Percentiles rank a stretch among this genome's conserved stretches.
These are phyloP conservation scores for Himalopsyche tibetana DNA, from an alignment of 2,888 invertebrate genomes.

Conservation along the genomic window DNA sequence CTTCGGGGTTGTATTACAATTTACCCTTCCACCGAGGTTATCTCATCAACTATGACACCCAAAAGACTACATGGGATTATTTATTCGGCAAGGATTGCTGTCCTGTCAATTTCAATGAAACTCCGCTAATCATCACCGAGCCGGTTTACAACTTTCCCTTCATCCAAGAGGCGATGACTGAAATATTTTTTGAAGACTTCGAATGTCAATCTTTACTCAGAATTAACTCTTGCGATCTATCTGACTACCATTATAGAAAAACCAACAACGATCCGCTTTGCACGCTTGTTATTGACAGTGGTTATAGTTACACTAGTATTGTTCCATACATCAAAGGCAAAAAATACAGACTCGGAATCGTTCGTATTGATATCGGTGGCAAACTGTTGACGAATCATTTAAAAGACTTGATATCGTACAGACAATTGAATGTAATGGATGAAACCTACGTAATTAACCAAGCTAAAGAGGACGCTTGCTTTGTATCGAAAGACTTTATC, in stretches of 20 bases:
- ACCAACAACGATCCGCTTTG: conserved; percentile 78
- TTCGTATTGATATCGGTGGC: conserved; percentile 95
- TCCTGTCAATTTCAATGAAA: conserved; percentile 86
- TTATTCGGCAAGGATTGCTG: conserved; percentile 92
- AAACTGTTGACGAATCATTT: conserved; percentile 98
- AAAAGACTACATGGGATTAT: conserved; percentile 97
- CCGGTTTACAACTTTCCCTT: conserved; percentile 95
- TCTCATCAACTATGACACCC: conserved; percentile 96
- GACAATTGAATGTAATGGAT: conserved; percentile 98
- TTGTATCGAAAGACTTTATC: conserved; percentile 90
- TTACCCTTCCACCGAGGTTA: conserved; percentile 97
- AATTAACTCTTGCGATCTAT: conserved; percentile 88
- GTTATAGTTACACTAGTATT: conserved; percentile 97
- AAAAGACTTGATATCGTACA: conserved; percentile 97
- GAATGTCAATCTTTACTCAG: conserved; percentile 90
- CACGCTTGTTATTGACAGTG: conserved; percentile 92
- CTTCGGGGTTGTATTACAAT: conserved; percentile 95
- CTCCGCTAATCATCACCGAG: conserved; percentile 92
- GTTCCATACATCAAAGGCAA: conserved; percentile 89
- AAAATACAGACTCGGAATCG: conserved; percentile 81
- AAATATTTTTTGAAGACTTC: conserved; percentile 98
- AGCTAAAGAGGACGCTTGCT: conserved; percentile 98
- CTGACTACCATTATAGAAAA: conserved; percentile 82
- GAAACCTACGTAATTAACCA: conserved; percentile 99
- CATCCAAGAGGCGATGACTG: conserved; percentile 94